Conservation (phyloP, 2,113 vertebrate species). For the Otis tarda region DNA sequence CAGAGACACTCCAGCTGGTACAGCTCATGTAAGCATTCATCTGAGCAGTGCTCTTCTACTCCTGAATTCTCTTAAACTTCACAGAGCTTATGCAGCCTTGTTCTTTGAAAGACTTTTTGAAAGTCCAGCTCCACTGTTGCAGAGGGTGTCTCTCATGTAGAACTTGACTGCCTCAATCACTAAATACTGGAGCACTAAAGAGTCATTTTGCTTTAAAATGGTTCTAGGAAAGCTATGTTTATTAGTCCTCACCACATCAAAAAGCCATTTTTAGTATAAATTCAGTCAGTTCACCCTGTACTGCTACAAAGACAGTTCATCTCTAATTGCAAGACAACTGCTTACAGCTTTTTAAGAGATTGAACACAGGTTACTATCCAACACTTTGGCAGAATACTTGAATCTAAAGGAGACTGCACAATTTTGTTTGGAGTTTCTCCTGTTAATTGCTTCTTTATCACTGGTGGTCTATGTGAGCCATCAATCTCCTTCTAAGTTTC, state of each 20-base stretch:
- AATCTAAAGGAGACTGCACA: background rate
- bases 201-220: background rate
- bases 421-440: background rate
- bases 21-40: too few species aligned
- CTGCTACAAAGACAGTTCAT: background rate
- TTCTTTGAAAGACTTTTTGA: background rate
- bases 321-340: background rate
- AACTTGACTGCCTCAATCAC: background rate
- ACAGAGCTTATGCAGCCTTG: background rate
- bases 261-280: background rate
- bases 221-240: background rate
- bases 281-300: background rate
- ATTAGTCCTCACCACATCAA: background rate
- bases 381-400: background rate
- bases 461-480: background rate
- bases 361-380: background rate
- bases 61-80: background rate
- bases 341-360: background rate
- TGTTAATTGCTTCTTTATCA: background rate
- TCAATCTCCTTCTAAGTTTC: background rate
- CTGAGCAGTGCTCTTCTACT: background rate
- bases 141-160: background rate
- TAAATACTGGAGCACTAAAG: background rate
- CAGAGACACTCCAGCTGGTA: background rate
- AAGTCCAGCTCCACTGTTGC: background rate